Evolutionary conservation across 2,113 vertebrate species (phyloP), one percentile per base, ranked within the genome.

Genomic region (Hirundichthys speculiger): DNA sequence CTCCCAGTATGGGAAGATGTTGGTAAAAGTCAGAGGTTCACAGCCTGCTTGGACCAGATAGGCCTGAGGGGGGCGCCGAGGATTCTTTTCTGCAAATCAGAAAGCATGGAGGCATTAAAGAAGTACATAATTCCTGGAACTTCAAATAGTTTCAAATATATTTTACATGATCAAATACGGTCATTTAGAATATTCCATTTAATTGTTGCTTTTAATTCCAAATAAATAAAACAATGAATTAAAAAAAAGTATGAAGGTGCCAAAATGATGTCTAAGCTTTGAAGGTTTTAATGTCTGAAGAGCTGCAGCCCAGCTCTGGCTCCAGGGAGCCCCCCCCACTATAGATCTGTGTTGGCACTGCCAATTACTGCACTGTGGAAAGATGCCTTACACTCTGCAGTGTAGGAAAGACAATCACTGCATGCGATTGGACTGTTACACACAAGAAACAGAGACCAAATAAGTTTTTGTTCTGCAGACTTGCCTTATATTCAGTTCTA

Each of bases 1-100:
- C 74, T 92, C 86, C 93, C 93, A 94, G 77, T 89, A 87, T 1
- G 93, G 93, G 69, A 94, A 94, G 67, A 94, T 92, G 84, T 93
- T 94, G 42, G 92, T 93, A 75, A 94, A 94, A 3, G 92, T 94
- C 41, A 94, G 88, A 0, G 93, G 93, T 68, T 94, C 93, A 16
- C 79, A 87, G 62, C 92, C 93, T 49, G 92, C 92, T 14, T 86
- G 73, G 75, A 93, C 88, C 56, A 94, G 77, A 58, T 94, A 94
- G 1, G 93, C 93, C 76, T 81, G 89, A 25, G 92, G 93, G 47
- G 91, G 89, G 64, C 91, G 91, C 48, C 86, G 91, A 12, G 84
- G 77, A 77, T 89, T 94, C 82, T 93, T 94, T 50, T 91, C 93
- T 94, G 69, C 27, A 86, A 83, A 52, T 55, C 9, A 65, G 11